Percentiles rank a stretch among this genome's conserved stretches.
Conservation (phyloP, 1,140 invertebrate species). For the Ylistrum balloti region DNA sequence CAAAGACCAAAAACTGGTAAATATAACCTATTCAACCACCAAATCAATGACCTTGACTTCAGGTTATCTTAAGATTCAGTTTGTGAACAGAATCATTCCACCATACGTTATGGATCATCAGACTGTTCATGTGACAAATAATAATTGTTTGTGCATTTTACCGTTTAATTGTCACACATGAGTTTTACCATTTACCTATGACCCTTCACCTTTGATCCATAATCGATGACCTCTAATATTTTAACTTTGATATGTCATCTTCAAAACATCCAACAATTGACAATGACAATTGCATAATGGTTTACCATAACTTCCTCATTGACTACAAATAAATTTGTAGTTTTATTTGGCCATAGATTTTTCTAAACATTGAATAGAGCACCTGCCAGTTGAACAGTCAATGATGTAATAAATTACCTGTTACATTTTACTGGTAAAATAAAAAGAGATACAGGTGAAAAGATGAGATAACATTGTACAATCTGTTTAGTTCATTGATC, state of each 20-base stretch:
- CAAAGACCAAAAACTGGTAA: too few relatives aligned
- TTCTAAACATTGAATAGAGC: background rate
- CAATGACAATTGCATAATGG: too few relatives aligned
- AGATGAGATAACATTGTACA: background rate
- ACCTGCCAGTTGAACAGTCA: constrained; percentile 5
- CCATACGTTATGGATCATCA: too few relatives aligned
- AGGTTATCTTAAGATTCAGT: too few relatives aligned
- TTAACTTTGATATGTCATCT: background rate
- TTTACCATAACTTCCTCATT: background rate
- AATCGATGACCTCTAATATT: background rate
- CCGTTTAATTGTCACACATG: too few relatives aligned
- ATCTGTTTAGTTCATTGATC: background rate
- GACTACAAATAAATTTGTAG: background rate
- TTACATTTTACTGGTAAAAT: background rate
- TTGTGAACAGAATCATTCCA: too few relatives aligned
- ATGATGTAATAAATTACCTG: constrained; percentile 25
- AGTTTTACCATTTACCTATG: background rate
- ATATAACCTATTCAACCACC: too few relatives aligned
- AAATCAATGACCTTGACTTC: too few relatives aligned
- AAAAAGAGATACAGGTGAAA: background rate
- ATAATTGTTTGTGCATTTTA: background rate
- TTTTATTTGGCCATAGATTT: background rate
- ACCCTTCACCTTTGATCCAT: background rate
- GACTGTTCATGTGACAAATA: too few relatives aligned
- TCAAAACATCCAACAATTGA: background rate